Conservation (phyloP, 2,888 invertebrate species). For the Cancer borealis region DNA sequence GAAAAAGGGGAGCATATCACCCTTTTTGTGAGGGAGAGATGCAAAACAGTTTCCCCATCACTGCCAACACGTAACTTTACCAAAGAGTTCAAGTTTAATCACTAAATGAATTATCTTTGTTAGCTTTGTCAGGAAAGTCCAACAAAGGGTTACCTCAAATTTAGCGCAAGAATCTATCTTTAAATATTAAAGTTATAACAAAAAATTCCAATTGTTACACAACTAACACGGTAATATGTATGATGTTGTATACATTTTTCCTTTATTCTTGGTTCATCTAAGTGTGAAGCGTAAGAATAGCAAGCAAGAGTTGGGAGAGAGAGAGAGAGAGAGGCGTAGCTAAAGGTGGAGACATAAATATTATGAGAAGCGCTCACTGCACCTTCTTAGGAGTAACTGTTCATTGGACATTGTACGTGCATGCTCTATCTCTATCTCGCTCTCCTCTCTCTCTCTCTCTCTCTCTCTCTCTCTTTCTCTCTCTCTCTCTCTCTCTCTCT, state of each 20-base stretch:
- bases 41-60: too few relatives aligned
- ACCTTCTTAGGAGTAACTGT: conserved; percentile 1
- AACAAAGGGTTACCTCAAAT: not conserved
- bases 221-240: not conserved
- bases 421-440: not conserved
- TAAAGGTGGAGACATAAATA: not conserved
- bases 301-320: not conserved
- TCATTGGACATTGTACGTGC: not conserved
- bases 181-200: not conserved
- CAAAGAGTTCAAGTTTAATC: too few relatives aligned
- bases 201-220: not conserved
- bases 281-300: not conserved
- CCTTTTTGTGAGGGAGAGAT: not conserved
- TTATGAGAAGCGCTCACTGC: not conserved
- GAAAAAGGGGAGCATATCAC: not conserved
- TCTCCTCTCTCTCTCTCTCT: conserved; percentile 34
- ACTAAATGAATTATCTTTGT: not conserved
- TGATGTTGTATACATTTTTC: not conserved
- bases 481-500: conserved; percentile 30
- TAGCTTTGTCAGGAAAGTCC: not conserved
- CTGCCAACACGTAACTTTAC: not conserved
- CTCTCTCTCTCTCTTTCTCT: conserved; percentile 33
- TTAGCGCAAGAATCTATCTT: not conserved
- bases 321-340: not conserved
- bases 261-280: not conserved